These are phyloP conservation scores for Physocephala rufipes DNA, from an alignment of 2,888 invertebrate genomes.

Conservation along the genomic window DNA sequence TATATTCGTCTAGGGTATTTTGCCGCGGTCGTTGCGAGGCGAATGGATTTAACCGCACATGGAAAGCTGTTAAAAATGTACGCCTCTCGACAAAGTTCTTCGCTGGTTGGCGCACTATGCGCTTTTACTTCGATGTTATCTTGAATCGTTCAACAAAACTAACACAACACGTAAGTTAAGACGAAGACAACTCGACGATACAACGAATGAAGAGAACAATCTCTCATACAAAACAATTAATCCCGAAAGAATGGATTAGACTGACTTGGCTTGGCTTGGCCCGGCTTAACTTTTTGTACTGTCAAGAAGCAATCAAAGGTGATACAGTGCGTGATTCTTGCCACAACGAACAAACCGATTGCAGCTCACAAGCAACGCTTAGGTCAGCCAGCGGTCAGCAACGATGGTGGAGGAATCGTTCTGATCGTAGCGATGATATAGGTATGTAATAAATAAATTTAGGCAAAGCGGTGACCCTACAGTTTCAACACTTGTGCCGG, in stretches of 20 bases:
- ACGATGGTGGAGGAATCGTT: not conserved
- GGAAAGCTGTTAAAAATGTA: conserved; percentile 34
- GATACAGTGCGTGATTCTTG: not conserved
- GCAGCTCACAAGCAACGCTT: not conserved
- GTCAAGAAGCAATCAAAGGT: not conserved
- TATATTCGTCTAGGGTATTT: not conserved
- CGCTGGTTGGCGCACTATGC: conserved; percentile 21
- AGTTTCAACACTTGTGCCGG: conserved; percentile 12
- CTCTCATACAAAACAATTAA: conserved; percentile 1
- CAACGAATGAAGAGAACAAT: too few relatives aligned
- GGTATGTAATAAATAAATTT: not conserved
- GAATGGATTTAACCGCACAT: conserved; percentile 43
- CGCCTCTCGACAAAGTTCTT: conserved; percentile 20
- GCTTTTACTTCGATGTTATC: conserved; percentile 14
- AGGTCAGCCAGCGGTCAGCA: too few relatives aligned
- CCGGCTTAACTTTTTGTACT: too few relatives aligned
- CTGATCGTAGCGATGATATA: too few relatives aligned
- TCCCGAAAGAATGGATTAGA: conserved; percentile 6
- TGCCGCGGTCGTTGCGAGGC: conserved; percentile 37
- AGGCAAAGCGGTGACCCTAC: not conserved
- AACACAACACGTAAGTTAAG: not conserved
- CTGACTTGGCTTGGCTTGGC: too few relatives aligned
- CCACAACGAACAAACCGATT: not conserved
- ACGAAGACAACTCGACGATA: too few relatives aligned
- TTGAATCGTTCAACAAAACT: not conserved